Evolutionary conservation across 2,113 vertebrate species (phyloP).

Genomic region (Gasterosteus aculeatus): DNA sequence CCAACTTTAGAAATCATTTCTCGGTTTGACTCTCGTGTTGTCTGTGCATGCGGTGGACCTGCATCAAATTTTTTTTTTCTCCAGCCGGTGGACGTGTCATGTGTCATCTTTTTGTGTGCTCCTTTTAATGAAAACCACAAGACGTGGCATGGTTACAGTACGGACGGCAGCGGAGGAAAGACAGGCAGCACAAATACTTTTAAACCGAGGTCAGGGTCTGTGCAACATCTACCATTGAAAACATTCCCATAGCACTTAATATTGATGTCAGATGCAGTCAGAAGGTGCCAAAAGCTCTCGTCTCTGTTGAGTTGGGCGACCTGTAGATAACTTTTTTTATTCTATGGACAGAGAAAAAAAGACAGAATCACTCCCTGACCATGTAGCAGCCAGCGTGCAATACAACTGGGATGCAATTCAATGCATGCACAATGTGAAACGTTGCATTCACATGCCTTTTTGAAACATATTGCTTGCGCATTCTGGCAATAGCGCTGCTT

Average conservation of each 20-base stretch:
- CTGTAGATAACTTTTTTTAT: slow-evolving; percentile 60
- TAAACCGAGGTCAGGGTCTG: slow-evolving; percentile 17
- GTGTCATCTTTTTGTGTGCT: slow-evolving; percentile 30
- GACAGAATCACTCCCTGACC: slow-evolving; percentile 26
- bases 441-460: slow-evolving; percentile 68
- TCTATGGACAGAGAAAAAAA: slow-evolving; percentile 36
- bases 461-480: slow-evolving; percentile 49
- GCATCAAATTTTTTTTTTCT: background rate
- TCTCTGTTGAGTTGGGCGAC: slow-evolving; percentile 41
- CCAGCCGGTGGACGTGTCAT: slow-evolving; percentile 18
- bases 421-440: slow-evolving; percentile 65
- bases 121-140: slow-evolving; percentile 21
- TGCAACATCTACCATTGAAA: slow-evolving; percentile 55
- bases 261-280: slow-evolving; percentile 66
- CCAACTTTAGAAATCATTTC: slow-evolving; percentile 22
- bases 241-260: slow-evolving; percentile 70
- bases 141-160: slow-evolving; percentile 1
- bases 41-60: slow-evolving; percentile 19
- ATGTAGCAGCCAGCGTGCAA: slow-evolving; percentile 71
- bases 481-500: slow-evolving; percentile 62
- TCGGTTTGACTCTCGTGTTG: slow-evolving; percentile 30
- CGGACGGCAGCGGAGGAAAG: background rate
- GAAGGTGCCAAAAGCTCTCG: slow-evolving; percentile 37
- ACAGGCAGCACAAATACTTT: slow-evolving; percentile 47
- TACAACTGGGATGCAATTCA: slow-evolving; percentile 52